Conservation (phyloP, 2,113 vertebrate genomes). For the Anarhynchus alexandrinus region DNA sequence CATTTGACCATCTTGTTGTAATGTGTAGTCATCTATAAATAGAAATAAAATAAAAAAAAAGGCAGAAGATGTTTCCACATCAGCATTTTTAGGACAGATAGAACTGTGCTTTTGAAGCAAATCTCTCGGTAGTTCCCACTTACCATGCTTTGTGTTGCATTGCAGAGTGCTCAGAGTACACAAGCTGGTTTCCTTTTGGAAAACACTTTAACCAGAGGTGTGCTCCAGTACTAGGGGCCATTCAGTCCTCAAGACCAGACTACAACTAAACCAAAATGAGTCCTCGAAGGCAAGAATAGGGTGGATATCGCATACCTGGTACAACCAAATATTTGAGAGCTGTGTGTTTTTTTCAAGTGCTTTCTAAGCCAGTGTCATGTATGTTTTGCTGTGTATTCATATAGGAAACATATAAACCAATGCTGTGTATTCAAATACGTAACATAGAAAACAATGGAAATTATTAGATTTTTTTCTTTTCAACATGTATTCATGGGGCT, state of each 20-base stretch:
- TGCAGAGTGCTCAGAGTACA: background rate
- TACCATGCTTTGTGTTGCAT: background rate
- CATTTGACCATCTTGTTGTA: background rate
- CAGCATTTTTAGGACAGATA: background rate
- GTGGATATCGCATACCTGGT: rapidly evolving
- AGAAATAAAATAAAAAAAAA: background rate
- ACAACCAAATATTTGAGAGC: background rate
- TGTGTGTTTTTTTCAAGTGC: background rate
- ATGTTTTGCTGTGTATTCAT: background rate
- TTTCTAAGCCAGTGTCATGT: background rate
- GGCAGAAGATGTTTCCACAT: background rate
- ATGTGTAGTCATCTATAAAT: background rate
- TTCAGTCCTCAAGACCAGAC: background rate
- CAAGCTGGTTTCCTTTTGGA: background rate
- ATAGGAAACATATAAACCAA: background rate
- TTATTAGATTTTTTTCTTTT: background rate
- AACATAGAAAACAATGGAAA: background rate
- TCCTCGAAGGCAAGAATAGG: background rate
- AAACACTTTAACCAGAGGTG: background rate
- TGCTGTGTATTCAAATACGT: background rate
- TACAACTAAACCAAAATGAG: background rate
- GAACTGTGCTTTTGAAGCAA: background rate
- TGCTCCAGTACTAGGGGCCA: background rate
- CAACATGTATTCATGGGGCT: rapidly evolving
- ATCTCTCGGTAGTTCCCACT: background rate